phyloP scores from a whole-genome alignment of 2,888 invertebrate genomes.

The Drosophila pseudotakahashii region DNA sequence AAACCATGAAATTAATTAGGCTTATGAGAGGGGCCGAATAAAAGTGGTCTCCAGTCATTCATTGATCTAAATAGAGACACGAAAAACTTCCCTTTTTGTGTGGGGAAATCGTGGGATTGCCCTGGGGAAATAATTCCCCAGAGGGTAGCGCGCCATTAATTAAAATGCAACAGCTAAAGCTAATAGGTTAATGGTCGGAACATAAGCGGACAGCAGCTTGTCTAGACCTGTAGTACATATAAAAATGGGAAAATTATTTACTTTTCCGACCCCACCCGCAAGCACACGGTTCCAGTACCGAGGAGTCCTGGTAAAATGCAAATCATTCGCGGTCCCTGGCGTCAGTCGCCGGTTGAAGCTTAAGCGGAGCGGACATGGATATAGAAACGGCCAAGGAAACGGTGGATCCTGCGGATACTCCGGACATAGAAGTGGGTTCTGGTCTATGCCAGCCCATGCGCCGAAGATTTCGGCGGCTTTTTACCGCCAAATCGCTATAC shows the following conservation, averaged over 20 bases:
- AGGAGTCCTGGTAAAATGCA: slow-evolving; percentile 34
- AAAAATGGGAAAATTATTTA: slow-evolving; percentile 67
- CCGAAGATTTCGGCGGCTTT: slow-evolving; percentile 58
- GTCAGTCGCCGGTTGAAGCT: slow-evolving; percentile 67
- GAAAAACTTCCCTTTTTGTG: slow-evolving; percentile 14
- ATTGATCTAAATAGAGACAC: slow-evolving; percentile 15
- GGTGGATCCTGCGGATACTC: slow-evolving; percentile 25
- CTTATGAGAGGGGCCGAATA: slow-evolving; percentile 24
- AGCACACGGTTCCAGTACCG: neutral
- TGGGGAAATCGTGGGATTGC: slow-evolving; percentile 55
- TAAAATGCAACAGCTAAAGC: slow-evolving; percentile 67
- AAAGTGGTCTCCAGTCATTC: slow-evolving; percentile 1
- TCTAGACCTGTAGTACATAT: slow-evolving; percentile 44
- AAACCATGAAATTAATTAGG: slow-evolving; percentile 48
- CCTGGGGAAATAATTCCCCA: slow-evolving; percentile 33
- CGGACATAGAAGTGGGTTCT: slow-evolving; percentile 35
- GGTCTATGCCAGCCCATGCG: slow-evolving; percentile 44
- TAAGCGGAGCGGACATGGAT: slow-evolving; percentile 57
- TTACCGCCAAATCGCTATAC: slow-evolving; percentile 79
- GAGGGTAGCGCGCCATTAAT: slow-evolving; percentile 46
- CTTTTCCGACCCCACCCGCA: slow-evolving; percentile 39
- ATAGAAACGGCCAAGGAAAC: slow-evolving; percentile 40
- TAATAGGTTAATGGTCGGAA: slow-evolving; percentile 51
- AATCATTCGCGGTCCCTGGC: slow-evolving; percentile 37
- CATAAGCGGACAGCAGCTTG: slow-evolving; percentile 18